Conservation (phyloP, 2,113 vertebrate species). For the Lycaon pictus region DNA sequence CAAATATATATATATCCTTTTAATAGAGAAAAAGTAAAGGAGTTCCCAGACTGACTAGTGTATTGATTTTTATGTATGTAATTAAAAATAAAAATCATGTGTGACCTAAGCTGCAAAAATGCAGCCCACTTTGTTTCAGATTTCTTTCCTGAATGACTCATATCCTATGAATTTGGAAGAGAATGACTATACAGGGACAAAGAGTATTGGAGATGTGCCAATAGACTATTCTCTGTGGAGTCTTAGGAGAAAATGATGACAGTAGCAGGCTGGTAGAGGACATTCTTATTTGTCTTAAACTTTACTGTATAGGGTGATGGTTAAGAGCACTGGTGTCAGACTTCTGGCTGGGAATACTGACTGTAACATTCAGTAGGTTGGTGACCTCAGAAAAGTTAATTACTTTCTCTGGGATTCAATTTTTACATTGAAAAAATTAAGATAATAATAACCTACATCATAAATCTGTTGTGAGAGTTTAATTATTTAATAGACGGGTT, state of each 20-base stretch:
- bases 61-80: constrained; percentile 64
- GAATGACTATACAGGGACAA: not conserved
- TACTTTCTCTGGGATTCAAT: not conserved
- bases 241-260: constrained; percentile 2
- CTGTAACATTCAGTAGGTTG: not conserved
- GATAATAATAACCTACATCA: not conserved
- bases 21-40: not conserved
- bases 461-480: not conserved
- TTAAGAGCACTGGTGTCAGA: not conserved
- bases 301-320: not conserved
- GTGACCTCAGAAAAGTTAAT: not conserved
- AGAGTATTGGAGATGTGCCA: constrained; percentile 30
- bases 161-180: constrained; percentile 37
- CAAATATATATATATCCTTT: not conserved
- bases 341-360: not conserved
- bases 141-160: constrained; percentile 73
- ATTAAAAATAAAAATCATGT: constrained; percentile 44
- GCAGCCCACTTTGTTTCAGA: constrained; percentile 15
- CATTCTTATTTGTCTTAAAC: constrained; percentile 27
- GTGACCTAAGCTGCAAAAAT: constrained; percentile 56
- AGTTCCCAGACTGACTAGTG: not conserved
- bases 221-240: not conserved
- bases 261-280: not conserved
- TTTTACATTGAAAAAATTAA: not conserved
- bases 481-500: not conserved